A percentile compares a stretch with the other conserved stretches of the same genome.
phyloP scores from a whole-genome alignment of 2,113 vertebrate genomes.

The Tragulus kanchil region DNA sequence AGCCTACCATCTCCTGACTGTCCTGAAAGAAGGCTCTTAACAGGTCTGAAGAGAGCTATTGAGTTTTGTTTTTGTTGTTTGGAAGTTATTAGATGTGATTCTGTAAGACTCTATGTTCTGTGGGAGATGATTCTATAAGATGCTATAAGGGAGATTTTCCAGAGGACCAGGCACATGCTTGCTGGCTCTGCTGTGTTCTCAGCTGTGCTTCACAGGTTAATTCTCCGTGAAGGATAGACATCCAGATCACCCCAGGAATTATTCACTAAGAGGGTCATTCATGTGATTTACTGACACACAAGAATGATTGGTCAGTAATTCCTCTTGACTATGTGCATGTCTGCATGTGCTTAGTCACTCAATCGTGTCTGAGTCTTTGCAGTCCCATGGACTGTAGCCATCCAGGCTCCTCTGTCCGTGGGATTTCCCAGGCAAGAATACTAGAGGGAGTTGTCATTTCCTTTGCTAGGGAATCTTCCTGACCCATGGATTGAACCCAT shows the following conservation, averaged over 20 bases:
- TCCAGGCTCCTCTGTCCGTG: neutral
- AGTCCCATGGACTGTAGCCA: neutral
- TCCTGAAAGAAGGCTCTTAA: constrained; percentile 57
- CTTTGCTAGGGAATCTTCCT: neutral
- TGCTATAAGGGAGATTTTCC: neutral
- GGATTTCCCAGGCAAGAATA: neutral
- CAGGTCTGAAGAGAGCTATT: constrained; percentile 26
- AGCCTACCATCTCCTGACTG: neutral
- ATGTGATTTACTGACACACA: neutral
- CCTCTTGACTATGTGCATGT: neutral
- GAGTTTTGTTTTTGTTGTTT: neutral
- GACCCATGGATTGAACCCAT: neutral
- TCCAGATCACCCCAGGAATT: neutral
- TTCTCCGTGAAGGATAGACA: neutral
- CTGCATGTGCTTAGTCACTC: neutral
- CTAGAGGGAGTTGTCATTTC: neutral
- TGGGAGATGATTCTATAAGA: neutral
- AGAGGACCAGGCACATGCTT: neutral
- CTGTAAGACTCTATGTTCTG: too few relatives aligned
- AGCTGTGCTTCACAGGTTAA: neutral
- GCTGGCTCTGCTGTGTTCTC: neutral
- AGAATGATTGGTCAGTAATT: neutral
- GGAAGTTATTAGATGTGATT: neutral
- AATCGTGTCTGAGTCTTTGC: neutral
- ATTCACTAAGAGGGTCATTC: neutral